Evolutionary conservation across 2,888 invertebrate species (phyloP).

Genomic region (Malachius bipustulatus): DNA sequence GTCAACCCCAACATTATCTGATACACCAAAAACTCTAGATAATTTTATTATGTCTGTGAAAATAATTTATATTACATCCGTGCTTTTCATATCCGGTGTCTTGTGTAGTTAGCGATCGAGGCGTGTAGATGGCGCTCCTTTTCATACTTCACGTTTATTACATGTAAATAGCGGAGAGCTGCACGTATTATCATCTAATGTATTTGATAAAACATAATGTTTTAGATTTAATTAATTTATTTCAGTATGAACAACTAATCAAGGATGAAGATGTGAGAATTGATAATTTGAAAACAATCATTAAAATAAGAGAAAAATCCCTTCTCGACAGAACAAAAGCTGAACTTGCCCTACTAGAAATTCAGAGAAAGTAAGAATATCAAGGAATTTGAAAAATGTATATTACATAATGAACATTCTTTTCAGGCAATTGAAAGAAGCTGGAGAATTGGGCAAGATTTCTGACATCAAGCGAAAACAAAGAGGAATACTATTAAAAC

Average conservation of each 20-base stretch:
- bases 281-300: constrained; percentile 50
- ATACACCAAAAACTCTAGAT: too few relatives aligned
- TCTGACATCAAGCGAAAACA: constrained; percentile 55
- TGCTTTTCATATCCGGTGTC: too few relatives aligned
- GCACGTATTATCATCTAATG: too few relatives aligned
- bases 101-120: too few relatives aligned
- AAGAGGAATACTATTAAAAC: constrained; percentile 49
- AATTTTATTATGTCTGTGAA: too few relatives aligned
- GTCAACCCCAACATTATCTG: too few relatives aligned
- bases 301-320: constrained; percentile 55
- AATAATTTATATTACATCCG: too few relatives aligned
- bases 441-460: constrained; percentile 44
- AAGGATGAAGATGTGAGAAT: constrained; percentile 55
- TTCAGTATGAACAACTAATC: constrained; percentile 47
- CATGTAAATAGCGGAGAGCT: too few relatives aligned
- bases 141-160: too few relatives aligned
- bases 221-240: too few relatives aligned
- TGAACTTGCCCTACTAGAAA: constrained; percentile 51
- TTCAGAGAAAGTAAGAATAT: constrained; percentile 49
- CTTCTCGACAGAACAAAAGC: constrained; percentile 54
- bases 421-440: constrained; percentile 40
- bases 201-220: too few relatives aligned
- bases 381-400: constrained; percentile 5
- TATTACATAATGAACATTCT: not conserved
- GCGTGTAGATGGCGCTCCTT: too few relatives aligned